Conservation (phyloP, 2,113 vertebrate species). For the Catagonus wagneri region DNA sequence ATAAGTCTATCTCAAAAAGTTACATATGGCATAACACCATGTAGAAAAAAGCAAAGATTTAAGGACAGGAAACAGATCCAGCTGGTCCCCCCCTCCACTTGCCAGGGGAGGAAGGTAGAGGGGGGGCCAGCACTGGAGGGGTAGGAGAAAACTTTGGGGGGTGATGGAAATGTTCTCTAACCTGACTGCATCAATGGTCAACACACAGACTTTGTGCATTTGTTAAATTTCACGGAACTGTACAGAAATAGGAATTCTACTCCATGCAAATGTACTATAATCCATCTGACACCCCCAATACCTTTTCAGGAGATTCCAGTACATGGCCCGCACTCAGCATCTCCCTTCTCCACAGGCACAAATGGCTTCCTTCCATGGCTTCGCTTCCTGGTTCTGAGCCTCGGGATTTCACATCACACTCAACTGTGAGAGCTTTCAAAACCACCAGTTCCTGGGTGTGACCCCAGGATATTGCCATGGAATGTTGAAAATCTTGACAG, state of each 20-base stretch:
- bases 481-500: too few relatives aligned
- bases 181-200: too few relatives aligned
- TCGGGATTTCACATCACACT: not conserved
- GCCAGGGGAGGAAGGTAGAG: not conserved
- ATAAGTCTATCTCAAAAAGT: not conserved
- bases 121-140: not conserved
- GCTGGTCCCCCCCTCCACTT: too few relatives aligned
- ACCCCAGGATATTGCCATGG: rapidly evolving
- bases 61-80: rapidly evolving
- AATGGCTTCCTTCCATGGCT: rapidly evolving
- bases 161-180: not conserved
- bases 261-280: not conserved
- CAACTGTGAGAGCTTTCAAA: not conserved
- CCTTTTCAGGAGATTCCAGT: rapidly evolving
- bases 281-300: too few relatives aligned
- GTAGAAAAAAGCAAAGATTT: not conserved
- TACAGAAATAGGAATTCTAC: not conserved
- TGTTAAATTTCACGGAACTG: not conserved
- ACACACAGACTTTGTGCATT: not conserved
- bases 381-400: not conserved
- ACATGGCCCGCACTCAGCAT: not conserved
- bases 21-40: rapidly evolving
- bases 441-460: rapidly evolving
- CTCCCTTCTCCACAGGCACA: too few relatives aligned
- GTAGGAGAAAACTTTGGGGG: not conserved